Base-by-base conservation (phyloP, 2,113 vertebrate genomes). In the Urocitellus parryii region DNA sequence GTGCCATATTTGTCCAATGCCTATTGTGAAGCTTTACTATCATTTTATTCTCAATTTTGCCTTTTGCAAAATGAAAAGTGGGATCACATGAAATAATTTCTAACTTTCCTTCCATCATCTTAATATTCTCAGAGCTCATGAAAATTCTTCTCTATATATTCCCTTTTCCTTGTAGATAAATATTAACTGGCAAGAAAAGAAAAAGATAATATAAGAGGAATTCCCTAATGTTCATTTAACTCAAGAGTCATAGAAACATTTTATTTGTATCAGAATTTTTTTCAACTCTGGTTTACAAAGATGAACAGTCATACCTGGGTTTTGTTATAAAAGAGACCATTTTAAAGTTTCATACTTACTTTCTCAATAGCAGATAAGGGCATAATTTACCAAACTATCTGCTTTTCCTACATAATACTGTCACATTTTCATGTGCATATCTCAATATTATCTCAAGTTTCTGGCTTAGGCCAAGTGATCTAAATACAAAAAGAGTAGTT, bases 221-320 rank as follows among this genome's bases (percentile, higher is more conserved):
- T 34, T 93, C 6, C n/a, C 72, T 88, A 83, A 74, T 70, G n/a
- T 10, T 65, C 24, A 87, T 81, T 96, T 91, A 91, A 77, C 42
- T n/a, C 56, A 80, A 45, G 72, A 94, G 18, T 37, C 39, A n/a
- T 61, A 94, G 39, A 72, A 78, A 32, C 14, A 63, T 63, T 91
- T 90, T 67, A 56, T 93, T 77, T 89, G 86, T 94, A 58, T 83
- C 93, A 80, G 27, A 94, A 86, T 84, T 92, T 87, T 95, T 95
- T 93, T 94, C 56, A 86, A 56, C 5, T 42, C 45, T 79, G 37
- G 20, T 90, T 91, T 74, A 90, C 32, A 73, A 39, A 83, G 48
- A 91, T 78, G 51, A 91, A 81, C 25, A 72, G 29, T 3, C 12
- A 39, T 32, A 2, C 24, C 45, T 68, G 22, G 29, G 70, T 65